Percentiles rank a stretch among this genome's conserved stretches.
These are phyloP conservation scores for Thumatha senex DNA, from an alignment of 2,888 invertebrate genomes.

Conservation along the genomic window DNA sequence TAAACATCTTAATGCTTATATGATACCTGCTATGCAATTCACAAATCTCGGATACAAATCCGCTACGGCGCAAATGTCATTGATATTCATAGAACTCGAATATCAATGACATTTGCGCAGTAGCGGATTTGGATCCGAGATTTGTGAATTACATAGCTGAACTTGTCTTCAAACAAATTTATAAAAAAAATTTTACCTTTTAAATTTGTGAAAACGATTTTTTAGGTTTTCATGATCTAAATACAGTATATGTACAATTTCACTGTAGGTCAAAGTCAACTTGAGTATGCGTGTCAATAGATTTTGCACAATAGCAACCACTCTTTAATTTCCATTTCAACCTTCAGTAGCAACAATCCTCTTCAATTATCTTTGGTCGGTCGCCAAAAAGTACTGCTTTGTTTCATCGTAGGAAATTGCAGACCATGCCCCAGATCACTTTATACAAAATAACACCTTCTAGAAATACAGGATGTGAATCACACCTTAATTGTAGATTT, in stretches of 20 bases:
- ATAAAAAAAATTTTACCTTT: too few species aligned
- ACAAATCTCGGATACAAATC: too few species aligned
- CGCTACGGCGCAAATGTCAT: too few species aligned
- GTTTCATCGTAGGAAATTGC: slow-evolving; percentile 30
- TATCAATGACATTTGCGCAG: too few species aligned
- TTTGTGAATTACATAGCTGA: too few species aligned
- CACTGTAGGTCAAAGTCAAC: neutral
- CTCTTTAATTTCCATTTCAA: neutral
- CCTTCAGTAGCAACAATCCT: neutral
- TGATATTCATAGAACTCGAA: too few species aligned
- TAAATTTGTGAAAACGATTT: too few species aligned
- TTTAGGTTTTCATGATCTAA: too few species aligned
- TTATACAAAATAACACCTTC: slow-evolving; percentile 29
- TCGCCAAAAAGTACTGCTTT: slow-evolving; percentile 1
- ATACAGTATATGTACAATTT: neutral
- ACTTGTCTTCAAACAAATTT: too few species aligned
- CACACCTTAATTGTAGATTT: slow-evolving; percentile 15
- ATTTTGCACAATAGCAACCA: neutral
- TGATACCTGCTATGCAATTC: too few species aligned
- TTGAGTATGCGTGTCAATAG: neutral
- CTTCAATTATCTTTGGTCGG: neutral
- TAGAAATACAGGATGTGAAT: slow-evolving; percentile 3
- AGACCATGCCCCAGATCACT: slow-evolving; percentile 23
- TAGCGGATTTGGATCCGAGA: too few species aligned
- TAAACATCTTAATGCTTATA: too few species aligned